These are phyloP conservation scores for Protosalanx chinensis DNA, from an alignment of 2,797 vertebrate genomes.

Conservation along the genomic window DNA sequence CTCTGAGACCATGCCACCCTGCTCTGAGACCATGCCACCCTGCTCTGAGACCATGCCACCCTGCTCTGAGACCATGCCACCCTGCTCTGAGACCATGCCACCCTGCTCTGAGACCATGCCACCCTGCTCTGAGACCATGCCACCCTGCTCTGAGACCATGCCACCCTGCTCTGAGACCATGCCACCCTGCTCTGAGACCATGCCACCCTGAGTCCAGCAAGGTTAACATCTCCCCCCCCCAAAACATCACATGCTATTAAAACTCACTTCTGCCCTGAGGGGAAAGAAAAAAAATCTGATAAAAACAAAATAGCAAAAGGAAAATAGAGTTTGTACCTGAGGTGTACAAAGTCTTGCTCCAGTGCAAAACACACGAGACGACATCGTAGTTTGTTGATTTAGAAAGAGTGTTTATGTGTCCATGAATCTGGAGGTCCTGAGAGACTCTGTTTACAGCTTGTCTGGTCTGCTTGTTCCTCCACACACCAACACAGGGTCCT, in stretches of 20 bases:
- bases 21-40: no score
- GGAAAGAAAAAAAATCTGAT: background rate
- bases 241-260: constrained; percentile 26
- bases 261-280: background rate
- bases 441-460: constrained; percentile 61
- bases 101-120: no score
- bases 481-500: constrained; percentile 58
- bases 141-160: no score
- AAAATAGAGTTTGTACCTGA: constrained; percentile 47
- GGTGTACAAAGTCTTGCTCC: constrained; percentile 71
- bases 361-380: constrained; percentile 62
- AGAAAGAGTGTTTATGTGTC: background rate
- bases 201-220: constrained; percentile 65
- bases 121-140: no score
- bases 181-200: no score
- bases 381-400: background rate
- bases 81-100: no score
- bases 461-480: background rate
- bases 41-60: no score
- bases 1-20: no score
- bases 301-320: constrained; percentile 11
- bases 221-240: constrained; percentile 50
- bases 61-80: no score
- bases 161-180: no score
- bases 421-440: no score